A percentile compares a stretch with the other conserved stretches of the same genome.
These are phyloP conservation scores for Drosophila yooni DNA, from an alignment of 2,888 invertebrate genomes.

Conservation along the genomic window DNA sequence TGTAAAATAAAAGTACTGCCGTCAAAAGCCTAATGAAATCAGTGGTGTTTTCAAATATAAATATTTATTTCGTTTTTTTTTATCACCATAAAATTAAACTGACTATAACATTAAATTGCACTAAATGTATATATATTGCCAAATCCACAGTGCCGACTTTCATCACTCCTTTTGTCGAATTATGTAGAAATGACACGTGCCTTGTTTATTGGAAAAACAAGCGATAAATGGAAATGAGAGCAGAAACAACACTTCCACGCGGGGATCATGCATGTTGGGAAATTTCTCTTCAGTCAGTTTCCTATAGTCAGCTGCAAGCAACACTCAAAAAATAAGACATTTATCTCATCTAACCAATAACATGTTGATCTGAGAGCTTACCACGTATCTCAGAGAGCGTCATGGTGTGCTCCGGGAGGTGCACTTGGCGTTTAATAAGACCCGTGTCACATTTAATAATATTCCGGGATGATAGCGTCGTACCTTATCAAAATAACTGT, in stretches of 20 bases:
- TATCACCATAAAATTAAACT: neutral
- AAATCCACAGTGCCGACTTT: neutral
- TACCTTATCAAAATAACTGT: constrained; percentile 51
- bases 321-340: constrained; percentile 3
- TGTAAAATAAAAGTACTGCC: neutral
- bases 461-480: constrained; percentile 36
- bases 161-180: constrained; percentile 1
- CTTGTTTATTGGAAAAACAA: constrained; percentile 48
- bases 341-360: neutral
- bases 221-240: constrained; percentile 54
- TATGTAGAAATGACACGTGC: constrained; percentile 55
- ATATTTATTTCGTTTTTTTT: neutral
- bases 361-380: constrained; percentile 22
- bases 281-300: constrained; percentile 47
- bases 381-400: constrained; percentile 61
- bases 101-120: neutral
- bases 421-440: constrained; percentile 35
- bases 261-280: constrained; percentile 54
- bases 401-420: constrained; percentile 49
- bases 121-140: neutral
- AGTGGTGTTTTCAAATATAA: neutral
- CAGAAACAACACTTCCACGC: constrained; percentile 52
- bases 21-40: too few relatives aligned
- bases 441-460: constrained; percentile 18
- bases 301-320: constrained; percentile 41